A percentile compares a stretch with the other conserved stretches of the same genome.
These are phyloP conservation scores for Trachelipus rathkii DNA, from an alignment of 1,140 invertebrate species.

Conservation along the genomic window DNA sequence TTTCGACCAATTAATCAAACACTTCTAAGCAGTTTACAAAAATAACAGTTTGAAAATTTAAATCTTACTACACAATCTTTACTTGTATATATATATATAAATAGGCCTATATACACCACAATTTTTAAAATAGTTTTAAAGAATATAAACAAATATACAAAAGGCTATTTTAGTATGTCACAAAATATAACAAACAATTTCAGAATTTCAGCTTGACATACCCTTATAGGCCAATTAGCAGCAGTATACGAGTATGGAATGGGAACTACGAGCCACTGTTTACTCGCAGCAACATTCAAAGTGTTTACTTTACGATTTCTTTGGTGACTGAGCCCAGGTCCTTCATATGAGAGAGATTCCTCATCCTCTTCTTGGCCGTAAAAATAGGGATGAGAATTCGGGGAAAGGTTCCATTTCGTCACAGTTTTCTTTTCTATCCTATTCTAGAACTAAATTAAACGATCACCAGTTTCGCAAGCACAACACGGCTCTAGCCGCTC, in stretches of 20 bases:
- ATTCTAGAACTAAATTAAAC: conserved; percentile 74
- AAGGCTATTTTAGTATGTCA: too few species aligned
- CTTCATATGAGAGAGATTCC: conserved; percentile 26
- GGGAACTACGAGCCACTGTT: conserved; percentile 89
- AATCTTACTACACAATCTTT: too few species aligned
- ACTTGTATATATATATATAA: too few species aligned
- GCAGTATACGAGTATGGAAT: conserved; percentile 89
- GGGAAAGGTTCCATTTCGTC: neutral
- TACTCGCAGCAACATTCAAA: conserved; percentile 66
- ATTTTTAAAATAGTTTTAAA: too few species aligned
- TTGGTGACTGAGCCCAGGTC: neutral
- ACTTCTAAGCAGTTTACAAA: too few species aligned
- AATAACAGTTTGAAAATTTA: too few species aligned
- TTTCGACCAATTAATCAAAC: too few species aligned
- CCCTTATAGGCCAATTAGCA: conserved; percentile 93
- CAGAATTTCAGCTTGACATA: conserved; percentile 52
- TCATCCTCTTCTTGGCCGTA: conserved; percentile 41
- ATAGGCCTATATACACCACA: too few species aligned
- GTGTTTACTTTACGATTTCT: conserved; percentile 45
- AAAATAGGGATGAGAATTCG: conserved; percentile 1
- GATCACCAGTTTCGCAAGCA: conserved; percentile 93
- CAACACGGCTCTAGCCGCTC: conserved; percentile 88
- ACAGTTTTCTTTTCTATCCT: neutral
- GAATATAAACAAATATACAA: too few species aligned
- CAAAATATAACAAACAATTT: too few species aligned